phyloP scores from a whole-genome alignment of 2,113 vertebrate genomes.

The Glaucomys volans region DNA sequence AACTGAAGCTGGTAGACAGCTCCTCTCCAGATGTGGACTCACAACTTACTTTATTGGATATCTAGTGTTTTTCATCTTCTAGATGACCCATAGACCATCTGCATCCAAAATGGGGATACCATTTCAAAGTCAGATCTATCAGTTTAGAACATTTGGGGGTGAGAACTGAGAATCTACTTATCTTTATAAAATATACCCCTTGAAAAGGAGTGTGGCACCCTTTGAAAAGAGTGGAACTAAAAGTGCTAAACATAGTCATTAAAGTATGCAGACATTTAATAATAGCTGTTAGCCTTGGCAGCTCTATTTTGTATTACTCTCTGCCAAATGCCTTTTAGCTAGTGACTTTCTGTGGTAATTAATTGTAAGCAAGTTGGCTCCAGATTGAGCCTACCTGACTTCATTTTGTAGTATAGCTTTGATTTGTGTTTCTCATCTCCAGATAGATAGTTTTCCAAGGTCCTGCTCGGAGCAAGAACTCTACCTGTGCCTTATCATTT shows the following conservation, averaged over 20 bases:
- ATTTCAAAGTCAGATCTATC: conserved; percentile 19
- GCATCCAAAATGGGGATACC: neutral
- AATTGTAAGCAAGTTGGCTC: conserved; percentile 63
- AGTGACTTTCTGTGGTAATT: conserved; percentile 76
- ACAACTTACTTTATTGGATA: neutral
- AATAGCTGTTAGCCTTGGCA: conserved; percentile 78
- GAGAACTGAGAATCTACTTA: neutral
- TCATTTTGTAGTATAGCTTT: conserved; percentile 21
- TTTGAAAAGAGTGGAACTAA: conserved; percentile 12
- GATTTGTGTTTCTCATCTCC: neutral
- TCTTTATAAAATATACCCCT: neutral
- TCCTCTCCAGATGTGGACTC: neutral
- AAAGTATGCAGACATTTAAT: conserved; percentile 75
- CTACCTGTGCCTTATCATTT: neutral
- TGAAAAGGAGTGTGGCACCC: neutral
- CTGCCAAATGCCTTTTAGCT: conserved; percentile 57
- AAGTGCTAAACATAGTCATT: conserved; percentile 26
- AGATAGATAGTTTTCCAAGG: neutral
- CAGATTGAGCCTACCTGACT: conserved; percentile 11
- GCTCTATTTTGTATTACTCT: conserved; percentile 59
- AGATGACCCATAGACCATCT: neutral
- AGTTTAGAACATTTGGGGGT: neutral
- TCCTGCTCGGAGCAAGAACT: neutral
- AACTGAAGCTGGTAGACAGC: neutral
- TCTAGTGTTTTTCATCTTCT: neutral